A percentile compares a stretch with the other conserved stretches of the same genome.
phyloP scores from a whole-genome alignment of 2,888 invertebrate species.

The Candidula unifasciata region DNA sequence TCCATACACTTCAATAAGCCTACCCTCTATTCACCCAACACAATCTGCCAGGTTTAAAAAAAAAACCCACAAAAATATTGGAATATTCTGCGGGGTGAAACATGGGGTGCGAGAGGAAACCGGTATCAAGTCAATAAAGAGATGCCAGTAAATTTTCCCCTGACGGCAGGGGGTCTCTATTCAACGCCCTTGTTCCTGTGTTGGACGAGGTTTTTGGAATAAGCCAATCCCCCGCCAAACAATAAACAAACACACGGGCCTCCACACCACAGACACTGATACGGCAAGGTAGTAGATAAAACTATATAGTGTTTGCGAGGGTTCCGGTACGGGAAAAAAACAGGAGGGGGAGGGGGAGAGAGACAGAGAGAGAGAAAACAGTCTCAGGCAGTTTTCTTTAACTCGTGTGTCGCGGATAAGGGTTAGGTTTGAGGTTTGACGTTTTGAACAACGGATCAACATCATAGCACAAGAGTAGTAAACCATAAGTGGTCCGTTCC shows the following conservation, averaged over 20 bases:
- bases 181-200: not conserved
- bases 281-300: not conserved
- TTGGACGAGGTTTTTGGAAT: conserved; percentile 3
- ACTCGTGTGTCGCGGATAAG: too few relatives aligned
- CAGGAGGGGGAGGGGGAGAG: too few relatives aligned
- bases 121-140: conserved; percentile 13
- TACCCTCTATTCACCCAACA: not conserved
- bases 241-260: conserved; percentile 2
- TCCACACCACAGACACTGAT: not conserved
- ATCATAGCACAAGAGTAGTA: too few relatives aligned
- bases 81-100: conserved; percentile 21
- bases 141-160: conserved; percentile 27
- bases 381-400: too few relatives aligned
- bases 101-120: not conserved
- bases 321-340: too few relatives aligned
- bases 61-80: conserved; percentile 19
- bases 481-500: too few relatives aligned
- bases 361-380: too few relatives aligned
- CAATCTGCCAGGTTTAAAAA: conserved; percentile 12
- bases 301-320: not conserved
- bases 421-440: too few relatives aligned
- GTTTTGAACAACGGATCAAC: too few relatives aligned
- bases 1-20: conserved; percentile 10
- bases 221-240: conserved; percentile 16
- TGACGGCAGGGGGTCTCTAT: conserved; percentile 17